Conservation (phyloP, 2,888 invertebrate genomes). For the Ellobium chinense region DNA sequence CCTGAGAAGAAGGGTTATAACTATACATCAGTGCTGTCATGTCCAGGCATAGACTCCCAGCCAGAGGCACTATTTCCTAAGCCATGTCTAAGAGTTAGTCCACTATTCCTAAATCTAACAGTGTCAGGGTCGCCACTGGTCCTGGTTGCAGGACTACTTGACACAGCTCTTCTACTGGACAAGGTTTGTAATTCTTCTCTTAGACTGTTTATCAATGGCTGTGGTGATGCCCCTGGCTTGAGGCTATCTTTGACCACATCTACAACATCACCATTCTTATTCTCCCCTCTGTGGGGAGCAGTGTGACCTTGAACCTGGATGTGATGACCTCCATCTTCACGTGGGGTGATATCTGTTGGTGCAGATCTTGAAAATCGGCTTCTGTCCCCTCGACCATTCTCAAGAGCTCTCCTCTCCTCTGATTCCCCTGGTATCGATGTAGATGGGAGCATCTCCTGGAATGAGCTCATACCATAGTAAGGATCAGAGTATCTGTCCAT, state of each 20-base stretch:
- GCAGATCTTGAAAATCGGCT: neutral
- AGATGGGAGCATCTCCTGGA: slow-evolving; percentile 28
- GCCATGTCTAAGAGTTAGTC: neutral
- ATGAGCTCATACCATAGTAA: slow-evolving; percentile 28
- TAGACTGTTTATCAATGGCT: slow-evolving; percentile 47
- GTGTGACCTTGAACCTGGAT: slow-evolving; percentile 7
- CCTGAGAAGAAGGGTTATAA: too few relatives aligned
- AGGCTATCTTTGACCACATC: slow-evolving; percentile 42
- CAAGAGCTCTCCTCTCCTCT: neutral
- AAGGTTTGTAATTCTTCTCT: slow-evolving; percentile 45
- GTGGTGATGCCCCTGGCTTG: slow-evolving; percentile 45
- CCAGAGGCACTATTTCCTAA: neutral
- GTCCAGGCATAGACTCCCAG: neutral
- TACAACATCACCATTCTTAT: slow-evolving; percentile 36
- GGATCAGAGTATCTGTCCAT: slow-evolving; percentile 2
- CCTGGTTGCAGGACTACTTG: neutral
- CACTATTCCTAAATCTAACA: neutral
- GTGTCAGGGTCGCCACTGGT: neutral
- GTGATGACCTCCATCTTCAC: neutral
- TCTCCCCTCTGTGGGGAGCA: slow-evolving; percentile 26
- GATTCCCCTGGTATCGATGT: neutral
- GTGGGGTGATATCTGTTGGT: neutral
- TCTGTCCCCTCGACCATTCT: neutral
- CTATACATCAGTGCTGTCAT: neutral
- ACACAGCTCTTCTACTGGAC: slow-evolving; percentile 24